Conservation (phyloP, 2,888 invertebrate species). For the Xestia xanthographa region DNA sequence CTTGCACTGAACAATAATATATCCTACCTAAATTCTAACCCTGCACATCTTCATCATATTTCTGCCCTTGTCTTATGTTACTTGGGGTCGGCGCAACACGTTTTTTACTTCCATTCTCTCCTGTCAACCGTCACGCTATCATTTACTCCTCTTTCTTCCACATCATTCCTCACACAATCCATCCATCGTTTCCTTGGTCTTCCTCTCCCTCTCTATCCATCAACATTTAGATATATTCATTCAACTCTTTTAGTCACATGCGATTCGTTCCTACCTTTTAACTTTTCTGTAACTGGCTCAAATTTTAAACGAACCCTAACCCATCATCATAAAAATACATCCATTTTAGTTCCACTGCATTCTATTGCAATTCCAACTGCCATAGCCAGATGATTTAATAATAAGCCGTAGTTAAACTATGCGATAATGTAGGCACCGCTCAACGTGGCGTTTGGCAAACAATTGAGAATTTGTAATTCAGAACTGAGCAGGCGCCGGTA, state of each 20-base stretch:
- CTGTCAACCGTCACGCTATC: too few relatives aligned
- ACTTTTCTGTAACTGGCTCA: not conserved
- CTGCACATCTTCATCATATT: not conserved
- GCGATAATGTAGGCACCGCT: constrained; percentile 30
- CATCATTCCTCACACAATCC: too few relatives aligned
- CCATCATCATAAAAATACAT: constrained; percentile 22
- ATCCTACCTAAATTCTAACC: not conserved
- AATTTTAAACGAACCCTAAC: not conserved
- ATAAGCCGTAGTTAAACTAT: constrained; percentile 39
- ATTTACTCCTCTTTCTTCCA: too few relatives aligned
- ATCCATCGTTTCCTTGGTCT: too few relatives aligned
- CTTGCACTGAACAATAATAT: not conserved
- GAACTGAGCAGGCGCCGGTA: constrained; percentile 28
- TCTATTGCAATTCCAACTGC: constrained; percentile 43
- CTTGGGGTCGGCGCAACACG: too few relatives aligned
- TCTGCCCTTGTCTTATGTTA: too few relatives aligned
- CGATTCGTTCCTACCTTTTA: too few relatives aligned
- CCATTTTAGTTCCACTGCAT: constrained; percentile 25
- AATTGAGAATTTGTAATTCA: constrained; percentile 44
- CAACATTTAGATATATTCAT: too few relatives aligned
- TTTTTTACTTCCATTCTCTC: too few relatives aligned
- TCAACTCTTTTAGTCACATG: too few relatives aligned
- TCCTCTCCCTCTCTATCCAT: too few relatives aligned
- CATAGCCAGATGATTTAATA: constrained; percentile 48
- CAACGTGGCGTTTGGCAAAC: constrained; percentile 42